Evolutionary conservation across 2,797 vertebrate species (phyloP), one percentile per base, ranked within the genome.

Genomic region (Loris lydekkerianus): DNA sequence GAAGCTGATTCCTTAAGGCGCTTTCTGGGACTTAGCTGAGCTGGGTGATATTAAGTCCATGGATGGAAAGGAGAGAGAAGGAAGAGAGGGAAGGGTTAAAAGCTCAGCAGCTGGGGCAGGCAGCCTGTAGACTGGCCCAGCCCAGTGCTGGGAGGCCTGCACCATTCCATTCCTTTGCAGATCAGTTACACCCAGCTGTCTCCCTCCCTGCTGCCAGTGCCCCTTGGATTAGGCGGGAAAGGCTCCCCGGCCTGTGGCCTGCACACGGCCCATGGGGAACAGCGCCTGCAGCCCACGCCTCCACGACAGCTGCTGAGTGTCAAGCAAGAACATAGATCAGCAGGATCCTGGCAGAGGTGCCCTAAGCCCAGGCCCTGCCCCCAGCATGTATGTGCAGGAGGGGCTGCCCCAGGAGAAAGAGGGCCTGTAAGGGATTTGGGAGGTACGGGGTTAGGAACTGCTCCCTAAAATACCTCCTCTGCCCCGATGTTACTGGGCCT

Each of bases 151-250:
- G 97, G 98, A 76, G 98, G 97, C 97, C 98, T 97, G 98, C 96
- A 96, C 98, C 98, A 98, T 98, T 96, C 98, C 97, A 98, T 98
- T 98, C 98, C 98, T 98, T 95, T 91, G 95, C 98, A 97, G 97
- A 99, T 99, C 98, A 86, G 98, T 99, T 99, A 98, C 99, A 98
- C 97, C 98, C 98, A 99, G 98, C 98, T 99, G 98, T 98, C 98
- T 98, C 98, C 95, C 97, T 90, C 25, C 96, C 95, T 97, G 82
- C 91, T 84, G 97, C 98, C 97, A 97, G 97, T 98, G 98, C 97
- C 92, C 93, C 96, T 97, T 7, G 98, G 98, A 98, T 98, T 98
- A 99, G 97, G 98, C 95, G 96, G 97, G 97, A 98, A 98, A 98
- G 96, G 94, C 94, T 97, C 96, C 96, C 95, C 89, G 93, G 97